Evolutionary conservation across 2,113 vertebrate species (phyloP), one percentile per base, ranked within the genome.

Genomic region (Orcinus orca): DNA sequence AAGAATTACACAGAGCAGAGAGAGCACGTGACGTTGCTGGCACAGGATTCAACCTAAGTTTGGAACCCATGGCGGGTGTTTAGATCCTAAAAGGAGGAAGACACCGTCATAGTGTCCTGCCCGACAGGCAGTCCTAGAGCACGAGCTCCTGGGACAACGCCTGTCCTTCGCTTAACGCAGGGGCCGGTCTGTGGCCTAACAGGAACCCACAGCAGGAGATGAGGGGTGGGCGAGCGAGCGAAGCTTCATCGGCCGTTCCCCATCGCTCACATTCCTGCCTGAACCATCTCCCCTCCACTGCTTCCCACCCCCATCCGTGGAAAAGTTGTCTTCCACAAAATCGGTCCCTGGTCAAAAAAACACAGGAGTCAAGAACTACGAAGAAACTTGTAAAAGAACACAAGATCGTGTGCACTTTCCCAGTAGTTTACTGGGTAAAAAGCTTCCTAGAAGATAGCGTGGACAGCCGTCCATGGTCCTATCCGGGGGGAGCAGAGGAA

Each of bases 1-100:
- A 20, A 26, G 77, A 53, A 60, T 23, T 20, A 62, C 0, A 9
- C 9, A 3, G 15, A 17, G 41, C 9, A 41, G 29, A 10, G 33
- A 38, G 18, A 47, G 10, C 0, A 2, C 4, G 9, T 1, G 13
- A 38, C 0, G 0, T 7, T 0, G 38, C 3, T 5, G 38, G 71
- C 13, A 2, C 1, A 47, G 73, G 65, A 1, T 20, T 62, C 55
- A 0, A 0, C 2, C 2, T 18, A 6, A 6, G 31, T 36, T 1
- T 67, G 55, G 38, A 76, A 44, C 14, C 81, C 38, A 12, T 1
- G 2, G 29, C 44, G 62, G 20, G 3, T 9, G 83, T 5, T 60
- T 20, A 58, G 41, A 70, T 1, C 58, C 88, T 44, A 10, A 76
- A 15, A 82, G 14, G 4, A 33, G 58, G 10, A n/a, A 76, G 65